phyloP scores from a whole-genome alignment of 2,888 invertebrate species.

The Thelaira solivaga region DNA sequence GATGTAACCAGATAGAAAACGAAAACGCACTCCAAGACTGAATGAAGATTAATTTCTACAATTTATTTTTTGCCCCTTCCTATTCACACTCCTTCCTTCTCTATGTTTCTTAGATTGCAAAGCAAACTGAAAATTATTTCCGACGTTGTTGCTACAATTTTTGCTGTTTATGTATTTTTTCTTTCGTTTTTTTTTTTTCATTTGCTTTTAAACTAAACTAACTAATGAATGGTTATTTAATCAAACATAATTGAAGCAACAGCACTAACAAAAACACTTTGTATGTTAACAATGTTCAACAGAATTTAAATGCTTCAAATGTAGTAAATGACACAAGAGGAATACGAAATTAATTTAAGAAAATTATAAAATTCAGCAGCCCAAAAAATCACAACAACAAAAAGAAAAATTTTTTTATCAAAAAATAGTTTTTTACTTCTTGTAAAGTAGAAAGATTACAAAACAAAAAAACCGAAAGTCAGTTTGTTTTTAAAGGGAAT shows the following conservation, averaged over 20 bases:
- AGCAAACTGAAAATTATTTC: slow-evolving; percentile 8
- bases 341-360: slow-evolving; percentile 11
- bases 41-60: slow-evolving; percentile 59
- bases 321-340: slow-evolving; percentile 12
- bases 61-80: no score
- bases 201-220: slow-evolving; percentile 31
- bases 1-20: background rate
- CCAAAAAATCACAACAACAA: no score
- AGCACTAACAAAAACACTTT: slow-evolving; percentile 1
- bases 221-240: slow-evolving; percentile 43
- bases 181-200: background rate
- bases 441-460: no score
- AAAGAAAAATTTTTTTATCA: no score
- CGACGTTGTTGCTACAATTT: background rate
- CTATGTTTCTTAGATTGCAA: slow-evolving; percentile 31
- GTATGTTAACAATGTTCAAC: background rate
- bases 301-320: slow-evolving; percentile 32
- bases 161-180: slow-evolving; percentile 1
- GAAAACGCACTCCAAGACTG: slow-evolving; percentile 14
- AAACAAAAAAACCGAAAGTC: no score
- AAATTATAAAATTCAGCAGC: no score
- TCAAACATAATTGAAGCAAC: slow-evolving; percentile 10
- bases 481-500: no score
- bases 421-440: no score
- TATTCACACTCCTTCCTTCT: no score